Evolutionary conservation across 2,797 vertebrate species (phyloP).

Genomic region (Ciconia nigra): DNA sequence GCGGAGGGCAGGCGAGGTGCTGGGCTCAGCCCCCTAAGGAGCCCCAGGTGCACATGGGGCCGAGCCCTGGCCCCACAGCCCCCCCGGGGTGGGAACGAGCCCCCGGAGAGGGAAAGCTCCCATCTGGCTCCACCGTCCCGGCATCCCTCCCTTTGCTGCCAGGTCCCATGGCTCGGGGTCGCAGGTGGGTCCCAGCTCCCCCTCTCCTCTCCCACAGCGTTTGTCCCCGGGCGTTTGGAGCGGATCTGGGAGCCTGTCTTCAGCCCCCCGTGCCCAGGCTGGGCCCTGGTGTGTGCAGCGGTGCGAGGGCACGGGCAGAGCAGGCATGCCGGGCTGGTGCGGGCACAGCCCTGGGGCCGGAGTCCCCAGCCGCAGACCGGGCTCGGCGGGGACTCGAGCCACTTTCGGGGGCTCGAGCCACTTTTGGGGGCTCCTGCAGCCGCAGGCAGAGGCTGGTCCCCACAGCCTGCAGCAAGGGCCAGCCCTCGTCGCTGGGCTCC

Average conservation of each 20-base stretch:
- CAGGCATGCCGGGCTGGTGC: rapidly evolving
- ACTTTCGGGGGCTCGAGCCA: not conserved
- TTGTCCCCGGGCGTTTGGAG: not conserved
- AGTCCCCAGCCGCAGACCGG: not conserved
- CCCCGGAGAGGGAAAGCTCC: not conserved
- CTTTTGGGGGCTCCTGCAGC: not conserved
- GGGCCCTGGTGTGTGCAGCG: rapidly evolving
- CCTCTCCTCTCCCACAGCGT: not conserved
- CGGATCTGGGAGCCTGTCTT: not conserved
- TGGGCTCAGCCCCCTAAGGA: not conserved
- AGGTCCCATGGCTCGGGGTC: rapidly evolving
- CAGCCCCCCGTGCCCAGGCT: not conserved
- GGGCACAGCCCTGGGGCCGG: not conserved
- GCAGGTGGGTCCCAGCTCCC: not conserved
- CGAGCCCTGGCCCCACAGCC: not conserved
- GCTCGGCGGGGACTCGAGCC: rapidly evolving
- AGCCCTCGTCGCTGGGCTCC: not conserved
- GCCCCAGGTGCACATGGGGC: not conserved
- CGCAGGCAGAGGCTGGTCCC: not conserved
- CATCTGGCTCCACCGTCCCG: not conserved
- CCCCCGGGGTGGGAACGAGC: rapidly evolving
- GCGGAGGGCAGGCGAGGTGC: not conserved
- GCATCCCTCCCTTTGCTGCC: not conserved
- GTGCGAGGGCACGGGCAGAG: not conserved
- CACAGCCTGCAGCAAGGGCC: not conserved